phyloP scores from a whole-genome alignment of 2,888 invertebrate species.

The Proisotoma minuta region DNA sequence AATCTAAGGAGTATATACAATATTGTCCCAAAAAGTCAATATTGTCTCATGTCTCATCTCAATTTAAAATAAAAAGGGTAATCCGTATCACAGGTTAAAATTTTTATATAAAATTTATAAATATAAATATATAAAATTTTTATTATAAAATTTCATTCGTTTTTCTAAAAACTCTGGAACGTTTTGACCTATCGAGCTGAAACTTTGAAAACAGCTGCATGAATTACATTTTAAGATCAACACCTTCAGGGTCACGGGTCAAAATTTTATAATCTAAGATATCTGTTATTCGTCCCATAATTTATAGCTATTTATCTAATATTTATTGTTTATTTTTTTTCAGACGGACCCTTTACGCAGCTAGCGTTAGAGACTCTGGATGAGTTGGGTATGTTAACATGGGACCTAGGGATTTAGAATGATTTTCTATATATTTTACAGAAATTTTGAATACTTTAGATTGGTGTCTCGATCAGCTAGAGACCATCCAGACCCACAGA shows the following conservation, averaged over 20 bases:
- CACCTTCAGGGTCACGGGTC: not conserved
- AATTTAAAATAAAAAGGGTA: too few species aligned
- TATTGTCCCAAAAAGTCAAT: too few species aligned
- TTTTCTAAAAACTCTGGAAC: too few species aligned
- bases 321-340: conserved; percentile 30
- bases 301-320: not conserved
- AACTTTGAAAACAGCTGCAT: too few species aligned
- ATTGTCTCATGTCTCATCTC: too few species aligned
- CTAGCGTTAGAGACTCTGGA: conserved; percentile 94
- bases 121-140: too few species aligned
- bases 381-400: conserved; percentile 51
- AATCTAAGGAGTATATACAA: too few species aligned
- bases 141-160: too few species aligned
- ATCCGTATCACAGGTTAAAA: too few species aligned
- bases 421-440: conserved; percentile 50
- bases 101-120: too few species aligned
- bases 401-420: not conserved
- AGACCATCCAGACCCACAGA: conserved; percentile 99
- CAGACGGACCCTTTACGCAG: conserved; percentile 86
- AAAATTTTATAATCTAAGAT: not conserved
- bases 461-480: conserved; percentile 99
- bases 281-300: not conserved
- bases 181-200: too few species aligned
- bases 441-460: conserved; percentile 60
- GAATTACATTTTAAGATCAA: not conserved